Conservation (phyloP, 2,113 vertebrate genomes). For the Regulus satrapa region DNA sequence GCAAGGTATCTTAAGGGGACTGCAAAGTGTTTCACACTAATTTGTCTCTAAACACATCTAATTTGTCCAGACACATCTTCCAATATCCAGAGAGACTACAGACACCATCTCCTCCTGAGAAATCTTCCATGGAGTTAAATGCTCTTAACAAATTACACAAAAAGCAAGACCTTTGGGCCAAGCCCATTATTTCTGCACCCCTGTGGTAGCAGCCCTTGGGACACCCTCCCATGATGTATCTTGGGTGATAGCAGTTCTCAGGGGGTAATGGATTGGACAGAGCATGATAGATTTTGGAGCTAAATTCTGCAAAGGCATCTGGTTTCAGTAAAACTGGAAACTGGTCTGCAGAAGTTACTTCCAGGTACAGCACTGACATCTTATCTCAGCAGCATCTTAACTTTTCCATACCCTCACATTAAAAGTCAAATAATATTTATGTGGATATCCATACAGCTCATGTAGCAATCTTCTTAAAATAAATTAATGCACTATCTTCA, state of each 20-base stretch:
- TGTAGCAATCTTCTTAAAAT: not conserved
- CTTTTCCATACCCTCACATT: not conserved
- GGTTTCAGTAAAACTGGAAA: conserved; percentile 6
- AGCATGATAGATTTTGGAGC: not conserved
- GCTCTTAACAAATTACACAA: not conserved
- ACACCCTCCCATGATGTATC: not conserved
- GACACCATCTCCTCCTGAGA: fast-evolving
- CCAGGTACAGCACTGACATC: not conserved
- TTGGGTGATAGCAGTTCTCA: not conserved
- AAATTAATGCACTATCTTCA: not conserved
- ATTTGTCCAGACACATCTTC: not conserved
- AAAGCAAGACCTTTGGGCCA: not conserved
- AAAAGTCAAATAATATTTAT: conserved; percentile 11
- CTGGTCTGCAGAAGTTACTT: not conserved
- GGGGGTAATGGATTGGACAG: not conserved
- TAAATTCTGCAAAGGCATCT: not conserved
- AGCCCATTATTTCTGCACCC: not conserved
- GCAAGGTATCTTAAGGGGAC: not conserved
- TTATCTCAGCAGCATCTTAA: conserved; percentile 7
- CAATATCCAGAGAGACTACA: not conserved
- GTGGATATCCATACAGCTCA: not conserved
- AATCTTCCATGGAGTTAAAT: not conserved
- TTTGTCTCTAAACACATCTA: not conserved
- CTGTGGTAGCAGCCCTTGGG: not conserved
- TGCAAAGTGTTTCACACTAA: not conserved